These are phyloP conservation scores for Drosophila kikkawai DNA, from an alignment of 1,140 invertebrate species.

Conservation along the genomic window DNA sequence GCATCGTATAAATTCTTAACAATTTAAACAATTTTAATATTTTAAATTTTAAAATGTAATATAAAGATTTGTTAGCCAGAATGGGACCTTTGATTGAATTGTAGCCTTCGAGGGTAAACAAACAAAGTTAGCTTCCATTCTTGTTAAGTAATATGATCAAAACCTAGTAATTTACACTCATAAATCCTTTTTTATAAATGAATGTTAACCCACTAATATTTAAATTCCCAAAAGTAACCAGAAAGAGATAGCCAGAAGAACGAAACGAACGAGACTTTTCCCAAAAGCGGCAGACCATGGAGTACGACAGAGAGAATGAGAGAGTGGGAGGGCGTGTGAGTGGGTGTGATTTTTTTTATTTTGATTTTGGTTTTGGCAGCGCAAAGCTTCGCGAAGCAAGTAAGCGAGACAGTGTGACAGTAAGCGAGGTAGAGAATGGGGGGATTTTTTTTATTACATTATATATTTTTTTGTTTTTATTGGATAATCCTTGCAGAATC, in stretches of 20 bases:
- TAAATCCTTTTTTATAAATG: neutral
- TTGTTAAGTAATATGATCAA: neutral
- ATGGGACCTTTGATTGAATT: too few relatives aligned
- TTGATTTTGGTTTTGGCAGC: conserved; percentile 6
- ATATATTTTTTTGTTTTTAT: conserved; percentile 4
- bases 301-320: conserved; percentile 15
- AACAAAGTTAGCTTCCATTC: neutral
- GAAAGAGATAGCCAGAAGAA: conserved; percentile 2
- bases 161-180: neutral
- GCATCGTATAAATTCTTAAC: too few relatives aligned
- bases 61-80: too few relatives aligned
- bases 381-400: conserved; percentile 23
- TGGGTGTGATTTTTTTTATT: conserved; percentile 16
- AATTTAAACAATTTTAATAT: too few relatives aligned
- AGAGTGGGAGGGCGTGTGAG: neutral
- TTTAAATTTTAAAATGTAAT: too few relatives aligned
- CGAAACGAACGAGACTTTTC: conserved; percentile 13
- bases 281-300: conserved; percentile 21
- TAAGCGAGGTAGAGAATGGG: conserved; percentile 4
- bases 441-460: neutral
- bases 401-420: conserved; percentile 11
- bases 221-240: neutral
- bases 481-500: conserved; percentile 12
- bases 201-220: neutral
- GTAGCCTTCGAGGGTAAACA: too few relatives aligned